These are phyloP conservation scores for Balaeniceps rex DNA, from an alignment of 2,113 vertebrate genomes.

Conservation along the genomic window DNA sequence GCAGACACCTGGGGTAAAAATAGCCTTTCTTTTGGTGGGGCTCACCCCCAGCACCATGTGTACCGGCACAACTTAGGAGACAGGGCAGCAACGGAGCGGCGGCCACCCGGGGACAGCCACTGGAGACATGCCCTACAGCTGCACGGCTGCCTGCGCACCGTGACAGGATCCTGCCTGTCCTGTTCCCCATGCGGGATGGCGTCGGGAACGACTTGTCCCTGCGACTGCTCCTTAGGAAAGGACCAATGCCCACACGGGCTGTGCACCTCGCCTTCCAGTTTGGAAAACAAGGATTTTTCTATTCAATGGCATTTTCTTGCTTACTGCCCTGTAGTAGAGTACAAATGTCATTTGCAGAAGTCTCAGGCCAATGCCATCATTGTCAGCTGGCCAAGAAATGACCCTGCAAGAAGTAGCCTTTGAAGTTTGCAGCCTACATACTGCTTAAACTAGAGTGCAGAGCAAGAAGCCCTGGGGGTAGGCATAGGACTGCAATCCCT, in stretches of 20 bases:
- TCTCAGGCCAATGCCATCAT: background rate
- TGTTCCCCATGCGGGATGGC: fast-evolving
- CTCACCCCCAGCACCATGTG: background rate
- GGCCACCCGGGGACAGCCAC: fast-evolving
- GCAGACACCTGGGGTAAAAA: background rate
- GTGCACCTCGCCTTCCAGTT: background rate
- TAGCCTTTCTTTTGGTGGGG: background rate
- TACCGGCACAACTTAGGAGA: background rate
- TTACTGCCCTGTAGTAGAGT: background rate
- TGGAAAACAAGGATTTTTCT: background rate
- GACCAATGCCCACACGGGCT: fast-evolving
- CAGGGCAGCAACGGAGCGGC: fast-evolving
- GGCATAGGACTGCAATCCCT: background rate
- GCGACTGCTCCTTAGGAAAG: background rate
- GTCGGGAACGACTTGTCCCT: background rate
- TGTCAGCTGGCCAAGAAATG: background rate
- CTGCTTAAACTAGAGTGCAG: background rate
- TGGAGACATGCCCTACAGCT: background rate
- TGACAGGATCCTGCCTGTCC: background rate
- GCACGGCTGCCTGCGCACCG: background rate
- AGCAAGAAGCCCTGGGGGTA: background rate
- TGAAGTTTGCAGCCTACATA: background rate
- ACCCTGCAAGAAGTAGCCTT: background rate
- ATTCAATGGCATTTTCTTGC: background rate
- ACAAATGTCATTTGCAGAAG: background rate